Conservation (phyloP, 2,888 invertebrate species). For the Quadroppia sp. region DNA sequence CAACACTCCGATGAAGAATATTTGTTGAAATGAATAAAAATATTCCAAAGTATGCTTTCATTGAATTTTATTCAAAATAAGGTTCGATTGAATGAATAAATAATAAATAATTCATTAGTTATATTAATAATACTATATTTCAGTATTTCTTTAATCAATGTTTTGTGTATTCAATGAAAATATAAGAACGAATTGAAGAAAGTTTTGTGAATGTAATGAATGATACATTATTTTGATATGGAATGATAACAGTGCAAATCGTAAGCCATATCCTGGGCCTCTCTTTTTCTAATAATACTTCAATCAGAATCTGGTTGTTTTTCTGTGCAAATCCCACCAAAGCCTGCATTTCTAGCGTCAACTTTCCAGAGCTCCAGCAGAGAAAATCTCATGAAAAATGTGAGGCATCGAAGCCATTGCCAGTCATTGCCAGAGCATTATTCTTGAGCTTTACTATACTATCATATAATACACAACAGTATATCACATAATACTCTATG, state of each 20-base stretch:
- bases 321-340: background rate
- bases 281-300: constrained; percentile 18
- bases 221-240: constrained; percentile 16
- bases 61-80: background rate
- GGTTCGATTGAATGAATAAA: background rate
- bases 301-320: constrained; percentile 19
- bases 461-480: background rate
- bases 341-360: constrained; percentile 9
- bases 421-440: background rate
- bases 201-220: background rate
- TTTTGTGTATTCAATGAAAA: background rate
- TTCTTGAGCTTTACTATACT: background rate
- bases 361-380: background rate
- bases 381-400: constrained; percentile 27
- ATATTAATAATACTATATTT: too few species aligned
- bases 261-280: constrained; percentile 19
- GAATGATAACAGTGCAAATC: constrained; percentile 3
- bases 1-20: background rate
- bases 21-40: constrained; percentile 20
- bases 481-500: background rate
- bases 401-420: constrained; percentile 11
- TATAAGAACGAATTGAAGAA: too few species aligned
- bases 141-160: background rate
- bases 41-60: background rate
- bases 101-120: background rate